Conservation (phyloP, 2,888 invertebrate genomes). For the Pollenia angustigena region DNA sequence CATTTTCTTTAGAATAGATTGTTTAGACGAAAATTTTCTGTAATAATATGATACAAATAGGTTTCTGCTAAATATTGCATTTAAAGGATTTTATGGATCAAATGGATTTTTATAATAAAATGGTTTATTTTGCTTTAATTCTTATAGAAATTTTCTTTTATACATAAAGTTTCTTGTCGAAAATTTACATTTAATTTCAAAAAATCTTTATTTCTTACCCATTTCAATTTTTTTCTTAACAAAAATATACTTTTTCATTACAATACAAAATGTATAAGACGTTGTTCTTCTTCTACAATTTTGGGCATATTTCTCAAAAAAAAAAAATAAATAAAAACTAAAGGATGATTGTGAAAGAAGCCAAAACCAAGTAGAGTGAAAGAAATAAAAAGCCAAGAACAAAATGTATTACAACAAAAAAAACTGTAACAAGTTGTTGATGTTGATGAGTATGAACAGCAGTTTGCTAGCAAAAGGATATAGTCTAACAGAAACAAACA, state of each 20-base stretch:
- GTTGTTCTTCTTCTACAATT: constrained; percentile 1
- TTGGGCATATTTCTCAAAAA: constrained; percentile 51
- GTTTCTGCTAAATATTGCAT: no score
- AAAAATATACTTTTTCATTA: neutral
- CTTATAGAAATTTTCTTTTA: no score
- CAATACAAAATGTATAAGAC: neutral
- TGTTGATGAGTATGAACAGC: constrained; percentile 70
- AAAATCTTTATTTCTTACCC: neutral
- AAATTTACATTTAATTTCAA: neutral
- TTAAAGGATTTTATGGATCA: no score
- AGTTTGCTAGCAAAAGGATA: constrained; percentile 42
- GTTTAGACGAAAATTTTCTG: no score
- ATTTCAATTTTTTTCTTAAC: neutral
- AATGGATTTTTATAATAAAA: no score
- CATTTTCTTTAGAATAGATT: no score
- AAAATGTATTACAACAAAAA: constrained; percentile 18
- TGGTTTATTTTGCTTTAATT: no score
- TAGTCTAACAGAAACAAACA: neutral
- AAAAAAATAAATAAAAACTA: neutral
- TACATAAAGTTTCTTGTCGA: neutral
- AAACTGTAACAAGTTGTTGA: constrained; percentile 70
- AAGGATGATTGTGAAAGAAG: neutral
- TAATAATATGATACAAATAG: no score
- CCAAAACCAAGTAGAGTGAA: constrained; percentile 23
- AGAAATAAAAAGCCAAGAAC: constrained; percentile 16